Conservation (phyloP, 2,113 vertebrate species). For the Anguilla japonica region DNA sequence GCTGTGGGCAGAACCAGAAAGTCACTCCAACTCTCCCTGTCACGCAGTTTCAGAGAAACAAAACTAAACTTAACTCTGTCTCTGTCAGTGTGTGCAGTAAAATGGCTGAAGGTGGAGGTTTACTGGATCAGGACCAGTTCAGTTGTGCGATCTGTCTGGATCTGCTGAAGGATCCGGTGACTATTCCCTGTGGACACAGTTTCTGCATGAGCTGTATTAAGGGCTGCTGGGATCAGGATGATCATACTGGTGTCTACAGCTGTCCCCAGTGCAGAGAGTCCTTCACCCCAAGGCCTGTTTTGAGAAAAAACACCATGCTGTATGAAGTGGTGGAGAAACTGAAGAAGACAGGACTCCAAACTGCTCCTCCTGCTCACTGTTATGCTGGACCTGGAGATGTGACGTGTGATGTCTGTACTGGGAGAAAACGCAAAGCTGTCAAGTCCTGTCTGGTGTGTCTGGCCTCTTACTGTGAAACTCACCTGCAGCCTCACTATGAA, state of each 20-base stretch:
- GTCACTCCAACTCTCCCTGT: too few relatives aligned
- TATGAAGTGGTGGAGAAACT: slow-evolving; percentile 22
- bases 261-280: slow-evolving; percentile 18
- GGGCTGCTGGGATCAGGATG: slow-evolving; percentile 25
- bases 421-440: slow-evolving; percentile 16
- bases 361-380: slow-evolving; percentile 7
- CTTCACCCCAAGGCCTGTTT: slow-evolving; percentile 43
- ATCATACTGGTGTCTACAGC: slow-evolving; percentile 20
- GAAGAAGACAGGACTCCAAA: not conserved
- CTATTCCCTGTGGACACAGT: slow-evolving; percentile 31
- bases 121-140: not conserved
- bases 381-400: slow-evolving; percentile 14
- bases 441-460: slow-evolving; percentile 29
- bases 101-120: not conserved
- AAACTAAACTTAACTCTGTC: too few relatives aligned
- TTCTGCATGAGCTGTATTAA: slow-evolving; percentile 31
- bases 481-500: slow-evolving; percentile 21
- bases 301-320: slow-evolving; percentile 1
- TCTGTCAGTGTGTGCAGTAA: too few relatives aligned
- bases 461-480: slow-evolving; percentile 24
- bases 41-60: too few relatives aligned
- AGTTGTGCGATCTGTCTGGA: slow-evolving; percentile 3
- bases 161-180: slow-evolving; percentile 3
- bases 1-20: too few relatives aligned
- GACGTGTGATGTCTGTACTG: slow-evolving; percentile 12